These are phyloP conservation scores for Phalacrocorax carbo DNA, from an alignment of 2,113 vertebrate species.

Conservation along the genomic window DNA sequence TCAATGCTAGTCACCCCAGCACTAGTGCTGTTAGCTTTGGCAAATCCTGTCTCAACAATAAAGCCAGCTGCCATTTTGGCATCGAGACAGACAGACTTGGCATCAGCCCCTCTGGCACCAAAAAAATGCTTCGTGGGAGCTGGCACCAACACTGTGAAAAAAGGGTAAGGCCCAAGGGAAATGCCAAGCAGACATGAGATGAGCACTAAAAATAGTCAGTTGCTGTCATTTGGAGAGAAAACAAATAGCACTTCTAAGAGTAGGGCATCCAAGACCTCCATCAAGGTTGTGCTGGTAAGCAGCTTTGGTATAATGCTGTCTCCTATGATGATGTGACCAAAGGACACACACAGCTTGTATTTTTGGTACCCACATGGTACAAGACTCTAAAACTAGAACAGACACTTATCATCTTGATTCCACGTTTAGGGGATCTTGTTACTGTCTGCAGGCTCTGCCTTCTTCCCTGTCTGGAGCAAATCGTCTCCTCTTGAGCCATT, in stretches of 20 bases:
- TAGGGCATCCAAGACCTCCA: neutral
- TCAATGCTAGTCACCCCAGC: neutral
- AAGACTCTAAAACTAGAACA: constrained; percentile 47
- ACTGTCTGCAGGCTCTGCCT: constrained; percentile 40
- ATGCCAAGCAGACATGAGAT: constrained; percentile 41
- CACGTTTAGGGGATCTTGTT: constrained; percentile 24
- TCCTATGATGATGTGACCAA: neutral
- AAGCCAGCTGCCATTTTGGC: constrained; percentile 60
- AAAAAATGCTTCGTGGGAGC: constrained; percentile 24
- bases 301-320: neutral
- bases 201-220: constrained; percentile 56
- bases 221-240: constrained; percentile 44
- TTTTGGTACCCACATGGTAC: constrained; percentile 35
- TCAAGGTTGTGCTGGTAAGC: constrained; percentile 42
- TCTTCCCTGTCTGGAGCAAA: constrained; percentile 18
- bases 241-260: constrained; percentile 25
- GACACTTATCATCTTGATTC: neutral
- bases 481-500: neutral
- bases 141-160: constrained; percentile 51
- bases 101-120: constrained; percentile 52
- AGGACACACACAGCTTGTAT: constrained; percentile 18
- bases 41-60: constrained; percentile 21
- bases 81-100: constrained; percentile 51
- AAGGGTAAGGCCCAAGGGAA: constrained; percentile 57
- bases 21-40: constrained; percentile 42